Evolutionary conservation across 2,888 invertebrate species (phyloP).

Genomic region (Leptinotarsa tumamoca): DNA sequence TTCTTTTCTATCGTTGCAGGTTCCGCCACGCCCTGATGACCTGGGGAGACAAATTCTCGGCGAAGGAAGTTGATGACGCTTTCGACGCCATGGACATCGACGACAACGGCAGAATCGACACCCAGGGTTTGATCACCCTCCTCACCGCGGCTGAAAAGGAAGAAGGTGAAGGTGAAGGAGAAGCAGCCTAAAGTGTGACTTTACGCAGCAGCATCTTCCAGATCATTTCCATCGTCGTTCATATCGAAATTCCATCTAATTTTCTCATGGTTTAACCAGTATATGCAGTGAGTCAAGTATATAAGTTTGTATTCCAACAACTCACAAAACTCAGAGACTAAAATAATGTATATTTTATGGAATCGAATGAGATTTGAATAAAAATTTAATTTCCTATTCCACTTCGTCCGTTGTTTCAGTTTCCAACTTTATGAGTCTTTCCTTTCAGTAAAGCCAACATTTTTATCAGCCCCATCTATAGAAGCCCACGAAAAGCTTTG

Average conservation of each 20-base stretch:
- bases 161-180: slow-evolving; percentile 73
- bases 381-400: not conserved
- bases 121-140: slow-evolving; percentile 87
- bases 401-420: not conserved
- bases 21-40: slow-evolving; percentile 92
- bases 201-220: not conserved
- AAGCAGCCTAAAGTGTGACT: slow-evolving; percentile 63
- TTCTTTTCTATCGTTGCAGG: slow-evolving; percentile 64
- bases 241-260: not conserved
- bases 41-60: slow-evolving; percentile 93
- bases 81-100: slow-evolving; percentile 94
- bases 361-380: not conserved
- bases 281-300: not conserved
- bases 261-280: not conserved
- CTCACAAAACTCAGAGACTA: slow-evolving; percentile 3
- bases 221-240: not conserved
- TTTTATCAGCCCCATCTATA: too few species aligned
- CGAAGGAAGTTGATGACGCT: slow-evolving; percentile 90
- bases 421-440: not conserved
- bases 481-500: too few species aligned
- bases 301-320: not conserved
- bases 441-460: too few species aligned
- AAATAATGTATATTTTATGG: slow-evolving; percentile 3
- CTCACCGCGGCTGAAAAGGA: slow-evolving; percentile 89
- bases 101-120: slow-evolving; percentile 91